A percentile compares a stretch with the other conserved stretches of the same genome.
These are phyloP conservation scores for Pachypeltis micranthus DNA, from an alignment of 1,140 invertebrate genomes.

Conservation along the genomic window DNA sequence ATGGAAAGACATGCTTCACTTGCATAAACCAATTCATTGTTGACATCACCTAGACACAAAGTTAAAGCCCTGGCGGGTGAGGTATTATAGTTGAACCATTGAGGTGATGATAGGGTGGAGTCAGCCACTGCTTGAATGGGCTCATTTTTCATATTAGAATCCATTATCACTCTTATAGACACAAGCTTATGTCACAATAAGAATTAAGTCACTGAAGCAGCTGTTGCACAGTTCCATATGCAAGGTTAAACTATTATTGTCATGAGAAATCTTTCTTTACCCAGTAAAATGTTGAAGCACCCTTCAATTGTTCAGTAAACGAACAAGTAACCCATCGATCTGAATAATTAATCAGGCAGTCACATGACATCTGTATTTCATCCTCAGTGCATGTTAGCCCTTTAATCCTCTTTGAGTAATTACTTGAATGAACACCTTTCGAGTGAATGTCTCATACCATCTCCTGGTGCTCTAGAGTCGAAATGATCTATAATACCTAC, in stretches of 20 bases:
- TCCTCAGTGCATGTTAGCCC: too few relatives aligned
- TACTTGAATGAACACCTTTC: background rate
- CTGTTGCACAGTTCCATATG: too few relatives aligned
- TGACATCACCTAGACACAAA: too few relatives aligned
- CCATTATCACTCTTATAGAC: background rate
- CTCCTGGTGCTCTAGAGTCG: background rate
- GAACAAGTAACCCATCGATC: too few relatives aligned
- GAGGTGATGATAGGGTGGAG: background rate
- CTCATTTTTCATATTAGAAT: background rate
- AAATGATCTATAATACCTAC: too few relatives aligned
- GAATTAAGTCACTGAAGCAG: too few relatives aligned
- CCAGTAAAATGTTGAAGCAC: background rate
- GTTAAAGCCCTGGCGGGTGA: too few relatives aligned
- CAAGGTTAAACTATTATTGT: background rate
- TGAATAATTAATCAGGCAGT: too few relatives aligned
- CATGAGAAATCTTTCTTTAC: background rate
- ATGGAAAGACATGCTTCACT: too few relatives aligned
- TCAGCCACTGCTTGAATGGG: background rate
- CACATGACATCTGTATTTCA: too few relatives aligned
- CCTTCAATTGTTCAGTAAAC: background rate
- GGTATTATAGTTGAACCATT: too few relatives aligned
- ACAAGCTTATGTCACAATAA: background rate
- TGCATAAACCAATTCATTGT: too few relatives aligned
- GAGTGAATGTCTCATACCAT: background rate
- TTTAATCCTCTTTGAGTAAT: background rate